Percentiles rank a stretch among this genome's conserved stretches.
These are phyloP conservation scores for Oryctes rhinoceros DNA, from an alignment of 1,140 invertebrate genomes.

Conservation along the genomic window DNA sequence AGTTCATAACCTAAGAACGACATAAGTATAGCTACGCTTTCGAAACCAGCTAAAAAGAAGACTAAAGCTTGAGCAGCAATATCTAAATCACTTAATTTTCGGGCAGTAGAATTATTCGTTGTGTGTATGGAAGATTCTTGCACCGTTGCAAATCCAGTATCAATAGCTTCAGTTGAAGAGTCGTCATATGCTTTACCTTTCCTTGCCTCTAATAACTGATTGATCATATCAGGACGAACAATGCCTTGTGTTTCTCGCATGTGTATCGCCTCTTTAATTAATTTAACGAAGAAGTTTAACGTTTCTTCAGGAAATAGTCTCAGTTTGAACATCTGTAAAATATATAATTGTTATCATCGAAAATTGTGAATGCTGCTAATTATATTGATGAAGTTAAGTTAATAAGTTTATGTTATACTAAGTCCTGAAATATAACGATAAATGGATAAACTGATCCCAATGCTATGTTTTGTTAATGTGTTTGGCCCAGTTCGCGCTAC, in stretches of 20 bases:
- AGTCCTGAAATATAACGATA: no score
- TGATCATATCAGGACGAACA: constrained; percentile 62
- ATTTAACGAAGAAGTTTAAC: constrained; percentile 51
- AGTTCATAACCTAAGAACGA: constrained; percentile 59
- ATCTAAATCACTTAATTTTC: constrained; percentile 48
- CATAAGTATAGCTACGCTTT: constrained; percentile 57
- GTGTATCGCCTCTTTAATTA: constrained; percentile 58
- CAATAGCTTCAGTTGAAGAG: background rate
- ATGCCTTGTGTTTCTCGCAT: constrained; percentile 57
- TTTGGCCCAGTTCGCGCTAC: no score
- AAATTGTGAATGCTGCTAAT: no score
- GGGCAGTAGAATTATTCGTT: constrained; percentile 36
- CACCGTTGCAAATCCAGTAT: constrained; percentile 15
- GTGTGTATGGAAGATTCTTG: background rate
- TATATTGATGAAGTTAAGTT: no score
- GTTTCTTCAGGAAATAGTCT: constrained; percentile 48
- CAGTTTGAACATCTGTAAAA: constrained; percentile 40
- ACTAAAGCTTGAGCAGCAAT: constrained; percentile 56
- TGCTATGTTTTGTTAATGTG: no score
- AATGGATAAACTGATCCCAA: no score
- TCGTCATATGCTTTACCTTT: constrained; percentile 45
- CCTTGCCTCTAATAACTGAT: constrained; percentile 57
- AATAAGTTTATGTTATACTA: no score
- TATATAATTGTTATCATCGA: background rate
- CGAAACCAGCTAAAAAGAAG: constrained; percentile 58